phyloP scores from a whole-genome alignment of 2,888 invertebrate species.

The Aleiodes leptofemur region DNA sequence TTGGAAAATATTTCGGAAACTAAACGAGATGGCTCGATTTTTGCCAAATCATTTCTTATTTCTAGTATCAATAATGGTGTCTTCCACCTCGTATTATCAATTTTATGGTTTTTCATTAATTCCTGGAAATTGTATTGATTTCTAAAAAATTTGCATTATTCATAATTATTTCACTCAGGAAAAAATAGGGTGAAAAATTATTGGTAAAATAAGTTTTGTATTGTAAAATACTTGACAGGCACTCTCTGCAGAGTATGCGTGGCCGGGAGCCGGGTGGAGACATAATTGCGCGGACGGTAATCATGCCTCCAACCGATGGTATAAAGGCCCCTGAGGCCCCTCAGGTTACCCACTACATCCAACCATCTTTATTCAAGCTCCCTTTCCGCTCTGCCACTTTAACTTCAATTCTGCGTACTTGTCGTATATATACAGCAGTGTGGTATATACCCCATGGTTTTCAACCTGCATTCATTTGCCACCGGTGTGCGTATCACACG shows the following conservation, averaged over 20 bases:
- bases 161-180: not conserved
- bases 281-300: constrained; percentile 39
- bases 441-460: constrained; percentile 17
- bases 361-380: constrained; percentile 19
- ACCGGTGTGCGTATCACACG: constrained; percentile 32
- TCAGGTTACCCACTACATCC: constrained; percentile 17
- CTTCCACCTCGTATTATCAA: too few species aligned
- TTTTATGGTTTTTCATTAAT: too few species aligned
- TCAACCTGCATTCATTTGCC: constrained; percentile 25
- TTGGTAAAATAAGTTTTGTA: constrained; percentile 19
- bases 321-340: constrained; percentile 18
- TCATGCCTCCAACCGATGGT: constrained; percentile 27
- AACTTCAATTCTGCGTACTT: not conserved
- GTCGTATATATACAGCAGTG: not conserved
- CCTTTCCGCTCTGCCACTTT: constrained; percentile 5
- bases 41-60: too few species aligned
- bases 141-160: constrained; percentile 2
- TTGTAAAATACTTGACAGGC: constrained; percentile 15
- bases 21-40: too few species aligned
- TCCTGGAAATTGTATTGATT: too few species aligned
- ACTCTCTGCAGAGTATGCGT: constrained; percentile 13
- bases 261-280: constrained; percentile 29
- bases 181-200: constrained; percentile 1
- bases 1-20: too few species aligned
- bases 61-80: too few species aligned